Evolutionary conservation across 2,888 invertebrate species (phyloP).

Genomic region (Drosophila niveifrons): DNA sequence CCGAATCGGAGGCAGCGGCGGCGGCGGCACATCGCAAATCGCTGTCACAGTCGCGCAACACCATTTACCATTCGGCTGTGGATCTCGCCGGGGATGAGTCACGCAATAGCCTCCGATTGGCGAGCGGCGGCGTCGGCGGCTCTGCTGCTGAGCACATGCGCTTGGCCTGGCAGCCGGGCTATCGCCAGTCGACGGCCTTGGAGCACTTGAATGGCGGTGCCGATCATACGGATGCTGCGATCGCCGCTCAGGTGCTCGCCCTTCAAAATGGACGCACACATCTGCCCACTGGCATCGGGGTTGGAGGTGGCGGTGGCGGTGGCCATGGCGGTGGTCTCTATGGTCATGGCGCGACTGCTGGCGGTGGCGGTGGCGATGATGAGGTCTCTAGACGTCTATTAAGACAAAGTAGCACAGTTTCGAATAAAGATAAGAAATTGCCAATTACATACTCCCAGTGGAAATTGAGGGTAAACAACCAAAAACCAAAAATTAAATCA

Average conservation of each 20-base stretch:
- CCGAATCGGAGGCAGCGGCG: conserved; percentile 85
- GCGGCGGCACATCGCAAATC: conserved; percentile 85
- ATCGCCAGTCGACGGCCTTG: conserved; percentile 83
- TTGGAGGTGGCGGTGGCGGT: conserved; percentile 32
- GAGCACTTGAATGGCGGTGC: conserved; percentile 75
- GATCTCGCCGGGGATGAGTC: conserved; percentile 85
- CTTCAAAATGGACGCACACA: conserved; percentile 78
- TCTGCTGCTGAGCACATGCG: conserved; percentile 55
- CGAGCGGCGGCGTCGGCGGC: no score
- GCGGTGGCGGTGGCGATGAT: conserved; percentile 74
- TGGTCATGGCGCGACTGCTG: conserved; percentile 20
- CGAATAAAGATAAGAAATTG: conserved; percentile 86
- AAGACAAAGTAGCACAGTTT: conserved; percentile 84
- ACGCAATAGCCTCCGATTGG: conserved; percentile 73
- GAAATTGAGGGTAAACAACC: conserved; percentile 87
- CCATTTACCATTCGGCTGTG: conserved; percentile 88
- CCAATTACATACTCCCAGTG: conserved; percentile 88
- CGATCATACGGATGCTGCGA: conserved; percentile 76
- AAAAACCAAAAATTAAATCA: conserved; percentile 25
- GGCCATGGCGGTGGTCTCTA: conserved; percentile 30
- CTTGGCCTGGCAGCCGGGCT: conserved; percentile 72
- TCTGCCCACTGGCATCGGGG: conserved; percentile 68
- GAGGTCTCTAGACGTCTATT: conserved; percentile 87
- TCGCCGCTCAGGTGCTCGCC: conserved; percentile 76
- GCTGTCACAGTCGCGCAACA: conserved; percentile 87